Evolutionary conservation across 2,113 vertebrate genomes (phyloP).

Genomic region (Heliornis fulica): DNA sequence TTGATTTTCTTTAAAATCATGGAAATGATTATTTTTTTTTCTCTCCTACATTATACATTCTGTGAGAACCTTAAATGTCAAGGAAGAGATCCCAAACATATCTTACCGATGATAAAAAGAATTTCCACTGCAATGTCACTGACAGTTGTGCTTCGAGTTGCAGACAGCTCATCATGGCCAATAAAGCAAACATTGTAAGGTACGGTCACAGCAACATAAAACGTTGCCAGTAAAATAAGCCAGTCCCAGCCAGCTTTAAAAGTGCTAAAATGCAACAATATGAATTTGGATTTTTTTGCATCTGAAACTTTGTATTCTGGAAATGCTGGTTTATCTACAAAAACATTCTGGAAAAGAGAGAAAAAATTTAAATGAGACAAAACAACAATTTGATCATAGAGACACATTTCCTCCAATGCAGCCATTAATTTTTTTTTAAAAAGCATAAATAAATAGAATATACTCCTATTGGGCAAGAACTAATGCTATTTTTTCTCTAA

Average conservation of each 20-base stretch:
- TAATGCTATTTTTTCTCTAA: not conserved
- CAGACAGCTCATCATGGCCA: slow-evolving; percentile 88
- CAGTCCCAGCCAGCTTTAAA: slow-evolving; percentile 99
- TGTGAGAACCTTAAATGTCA: not conserved
- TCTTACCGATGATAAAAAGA: slow-evolving; percentile 94
- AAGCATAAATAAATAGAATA: not conserved
- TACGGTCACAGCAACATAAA: slow-evolving; percentile 97
- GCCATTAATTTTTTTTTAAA: not conserved
- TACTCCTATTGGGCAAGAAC: not conserved
- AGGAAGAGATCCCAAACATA: not conserved
- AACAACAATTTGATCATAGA: not conserved
- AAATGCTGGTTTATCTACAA: slow-evolving; percentile 92
- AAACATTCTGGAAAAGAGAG: slow-evolving; percentile 88
- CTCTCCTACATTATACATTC: not conserved
- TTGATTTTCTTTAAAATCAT: not conserved
- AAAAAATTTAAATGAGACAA: slow-evolving; percentile 5
- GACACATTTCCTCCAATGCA: not conserved
- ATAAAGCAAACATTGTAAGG: slow-evolving; percentile 98
- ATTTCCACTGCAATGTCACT: slow-evolving; percentile 98
- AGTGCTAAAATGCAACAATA: slow-evolving; percentile 96
- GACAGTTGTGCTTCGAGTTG: slow-evolving; percentile 95
- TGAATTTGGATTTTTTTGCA: slow-evolving; percentile 97
- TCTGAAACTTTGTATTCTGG: slow-evolving; percentile 98
- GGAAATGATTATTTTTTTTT: not conserved
- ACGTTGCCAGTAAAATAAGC: slow-evolving; percentile 95